These are phyloP conservation scores for Motacilla alba DNA, from an alignment of 2,113 vertebrate species.

Conservation along the genomic window DNA sequence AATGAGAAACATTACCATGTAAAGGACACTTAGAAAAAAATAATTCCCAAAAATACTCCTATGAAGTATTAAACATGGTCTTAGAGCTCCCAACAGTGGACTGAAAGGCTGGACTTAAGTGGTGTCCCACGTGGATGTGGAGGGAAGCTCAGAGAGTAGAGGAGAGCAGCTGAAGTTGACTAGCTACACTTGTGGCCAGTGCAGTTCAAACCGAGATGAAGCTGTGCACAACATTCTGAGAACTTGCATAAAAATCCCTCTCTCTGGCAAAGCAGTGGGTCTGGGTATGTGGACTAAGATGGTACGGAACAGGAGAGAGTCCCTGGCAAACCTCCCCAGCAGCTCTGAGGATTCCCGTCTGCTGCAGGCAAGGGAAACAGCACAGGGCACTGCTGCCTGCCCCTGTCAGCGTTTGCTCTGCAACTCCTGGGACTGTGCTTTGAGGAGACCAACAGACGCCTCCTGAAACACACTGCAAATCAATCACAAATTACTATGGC, in stretches of 20 bases:
- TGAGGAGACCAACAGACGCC: neutral
- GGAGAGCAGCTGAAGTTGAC: neutral
- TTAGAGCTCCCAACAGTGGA: neutral
- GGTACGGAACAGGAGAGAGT: fast-evolving
- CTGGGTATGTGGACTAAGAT: neutral
- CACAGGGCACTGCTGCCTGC: neutral
- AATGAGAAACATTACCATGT: neutral
- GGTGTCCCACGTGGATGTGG: fast-evolving
- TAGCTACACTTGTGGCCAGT: neutral
- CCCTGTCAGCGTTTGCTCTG: neutral
- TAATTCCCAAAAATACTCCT: neutral
- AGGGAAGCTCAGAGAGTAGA: neutral
- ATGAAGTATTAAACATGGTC: neutral
- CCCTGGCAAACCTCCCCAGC: fast-evolving
- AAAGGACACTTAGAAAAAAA: neutral
- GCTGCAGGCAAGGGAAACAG: fast-evolving
- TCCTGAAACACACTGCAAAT: neutral
- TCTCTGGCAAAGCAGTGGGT: neutral
- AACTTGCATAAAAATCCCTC: neutral
- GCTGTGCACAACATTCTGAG: neutral
- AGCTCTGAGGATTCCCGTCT: neutral
- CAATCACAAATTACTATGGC: neutral
- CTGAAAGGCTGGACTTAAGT: neutral
- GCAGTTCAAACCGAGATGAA: neutral
- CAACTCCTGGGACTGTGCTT: neutral